Evolutionary conservation across 2,888 invertebrate species (phyloP), one percentile per base, ranked within the genome.

Genomic region (Nymphalis urticae): DNA sequence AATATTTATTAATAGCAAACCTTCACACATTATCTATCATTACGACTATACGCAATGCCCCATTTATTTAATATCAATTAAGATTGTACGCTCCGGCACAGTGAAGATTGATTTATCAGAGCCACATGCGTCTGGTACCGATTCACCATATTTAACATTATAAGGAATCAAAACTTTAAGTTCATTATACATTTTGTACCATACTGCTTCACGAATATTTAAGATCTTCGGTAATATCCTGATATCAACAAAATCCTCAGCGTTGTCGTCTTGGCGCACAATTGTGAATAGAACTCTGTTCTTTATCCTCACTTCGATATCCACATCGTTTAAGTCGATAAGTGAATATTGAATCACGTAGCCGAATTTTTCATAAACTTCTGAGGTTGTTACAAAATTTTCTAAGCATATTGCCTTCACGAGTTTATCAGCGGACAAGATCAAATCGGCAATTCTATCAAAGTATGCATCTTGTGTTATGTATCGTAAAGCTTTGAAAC

Each of bases 371-470:
- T 63, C 53, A 42, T 63, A 70, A 1, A 53, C 21, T 48, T 70
- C 69, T 13, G 63, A 58, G 13, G 62, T 16, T 51, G 48, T 21
- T 2, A 48, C 48, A 24, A 48, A 48, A 48, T 60, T 69, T 21
- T 66, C 58, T 7, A 62, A 53, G 48, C 69, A 70, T 17, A 53
- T 10, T n/a, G 47, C 36, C 24, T 68, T 64, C 24, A 65, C 13
- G 13, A 70, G 51, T 17, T 72, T 76, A 72, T 75, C 64, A 47
- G 64, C 66, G 66, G 62, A 69, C 32, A 59, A 69, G 62, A 63
- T 58, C 24, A 72, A 68, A 62, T 72, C 73, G 62, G 60, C 56
- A n/a, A 68, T 51, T n/a, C 21, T 59, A 51, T 64, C 27, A 36
- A 64, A 64, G 16, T 58, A 59, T 19, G 64, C 61, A 13, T 67